phyloP scores from a whole-genome alignment of 2,113 vertebrate genomes.

The Cryptomyrus ogoouensis region DNA sequence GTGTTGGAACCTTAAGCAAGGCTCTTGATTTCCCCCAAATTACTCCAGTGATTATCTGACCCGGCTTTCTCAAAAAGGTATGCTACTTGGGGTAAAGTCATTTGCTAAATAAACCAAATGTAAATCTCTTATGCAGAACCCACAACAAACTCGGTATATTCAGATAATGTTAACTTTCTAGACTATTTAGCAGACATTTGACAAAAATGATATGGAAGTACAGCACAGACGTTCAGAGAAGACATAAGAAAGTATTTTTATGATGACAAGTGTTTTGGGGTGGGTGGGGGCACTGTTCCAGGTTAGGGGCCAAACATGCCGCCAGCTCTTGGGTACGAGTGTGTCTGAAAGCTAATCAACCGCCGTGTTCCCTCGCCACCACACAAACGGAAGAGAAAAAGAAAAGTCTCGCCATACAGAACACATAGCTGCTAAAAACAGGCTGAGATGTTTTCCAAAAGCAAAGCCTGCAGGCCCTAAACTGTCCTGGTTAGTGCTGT shows the following conservation, averaged over 20 bases:
- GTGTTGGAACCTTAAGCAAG: background rate
- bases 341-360: slow-evolving; percentile 50
- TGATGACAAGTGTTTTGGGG: background rate
- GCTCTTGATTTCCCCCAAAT: background rate
- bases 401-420: slow-evolving; percentile 25
- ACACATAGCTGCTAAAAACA: slow-evolving; percentile 39
- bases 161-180: background rate
- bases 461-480: background rate
- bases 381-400: slow-evolving; percentile 32
- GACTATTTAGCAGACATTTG: background rate
- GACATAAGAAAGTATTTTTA: background rate
- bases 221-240: background rate
- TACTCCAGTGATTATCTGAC: background rate
- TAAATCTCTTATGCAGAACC: background rate
- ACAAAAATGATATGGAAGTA: background rate
- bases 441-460: slow-evolving; percentile 16
- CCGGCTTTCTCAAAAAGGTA: background rate
- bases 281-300: background rate
- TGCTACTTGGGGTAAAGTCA: background rate
- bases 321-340: slow-evolving; percentile 26
- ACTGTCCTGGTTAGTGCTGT: background rate
- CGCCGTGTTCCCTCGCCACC: slow-evolving; percentile 36
- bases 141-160: background rate
- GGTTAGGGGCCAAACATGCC: background rate
- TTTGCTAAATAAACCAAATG: background rate